Base-by-base conservation (phyloP, 2,888 invertebrate species). In the Prostheceraeus crozeri region DNA sequence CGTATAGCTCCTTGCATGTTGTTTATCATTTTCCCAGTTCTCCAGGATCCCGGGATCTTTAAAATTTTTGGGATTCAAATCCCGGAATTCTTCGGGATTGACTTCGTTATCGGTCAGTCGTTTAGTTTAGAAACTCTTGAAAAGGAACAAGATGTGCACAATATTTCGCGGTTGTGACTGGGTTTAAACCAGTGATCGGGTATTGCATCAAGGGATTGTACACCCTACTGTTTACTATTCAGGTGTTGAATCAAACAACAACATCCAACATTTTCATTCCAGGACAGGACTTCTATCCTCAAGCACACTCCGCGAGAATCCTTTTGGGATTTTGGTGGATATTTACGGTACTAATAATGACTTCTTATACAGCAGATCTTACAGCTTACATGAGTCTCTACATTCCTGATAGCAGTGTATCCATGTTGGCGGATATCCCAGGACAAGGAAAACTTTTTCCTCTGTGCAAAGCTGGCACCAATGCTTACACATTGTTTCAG, bases 231-330 rank as follows among this genome's bases (percentile, higher is more conserved):
- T n/a, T n/a, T n/a, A n/a, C n/a, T n/a, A n/a, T n/a, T n/a, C n/a
- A n/a, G n/a, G n/a, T n/a, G n/a, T n/a, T n/a, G n/a, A n/a, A n/a
- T n/a, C n/a, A n/a, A n/a, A n/a, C n/a, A n/a, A n/a, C n/a, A n/a
- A n/a, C n/a, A n/a, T n/a, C n/a, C 11, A n/a, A n/a, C n/a, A n/a
- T n/a, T n/a, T n/a, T n/a, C n/a, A n/a, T n/a, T 54, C 16, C 16
- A 61, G 61, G 61, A 14, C 60, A 62, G 14, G 61, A 61, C n/a
- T 61, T 61, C 51, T 61, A 61, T 52, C 61, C 61, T 4, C 31
- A 33, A 14, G 60, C 61, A 8, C 30, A 46, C 11, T 61, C 61
- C 11, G 27, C 61, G 19, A 28, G 61, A 33, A 61, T 61, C 23
- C 51, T 61, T n/a, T 19, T 61, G 10, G 46, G 61, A 6, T 23